Base-by-base conservation (phyloP, 2,888 invertebrate species). In the Drosophila rubida region DNA sequence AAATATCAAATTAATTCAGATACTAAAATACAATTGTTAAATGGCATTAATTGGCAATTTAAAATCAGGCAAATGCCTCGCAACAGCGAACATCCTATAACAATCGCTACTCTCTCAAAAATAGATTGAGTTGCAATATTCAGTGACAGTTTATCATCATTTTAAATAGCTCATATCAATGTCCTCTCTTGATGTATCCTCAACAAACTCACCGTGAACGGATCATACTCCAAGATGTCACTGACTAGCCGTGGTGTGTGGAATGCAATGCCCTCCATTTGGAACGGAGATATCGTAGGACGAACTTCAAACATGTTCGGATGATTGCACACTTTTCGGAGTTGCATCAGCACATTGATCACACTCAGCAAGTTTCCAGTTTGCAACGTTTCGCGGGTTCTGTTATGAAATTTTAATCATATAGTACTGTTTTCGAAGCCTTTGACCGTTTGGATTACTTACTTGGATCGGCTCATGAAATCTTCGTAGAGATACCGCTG, bases 401-500 rank as follows among this genome's bases (percentile, higher is more conserved):
- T 98, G 91, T 22, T 62, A 39, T 22, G 4, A 25, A 11, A 41
- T 25, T 7, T 2, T 0, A 0, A 19, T 23, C 0, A 16, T 44
- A 45, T 9, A 53, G 22, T 37, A 14, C 5, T 45, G 9, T 9
- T 14, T 13, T 7, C 2, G 0, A 11, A 32, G n/a, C 4, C 0
- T 4, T 8, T 32, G 23, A 9, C 1, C 5, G 0, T 4, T 37
- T 9, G 6, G 4, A 8, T 5, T 30, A 93, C 95, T 94, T 93
- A 97, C 97, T 96, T 96, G 90, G 98, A 95, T 87, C 98, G 95
- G 55, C 97, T 96, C 99, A 99, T 99, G 93, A 99, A 99, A 92
- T 99, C 99, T 93, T 99, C 99, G 93, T 99, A 99, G 64, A 99
- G 94, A 93, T 95, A 98, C 73, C 99, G 94, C 92, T 99, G 99